Percentiles rank a stretch among this genome's conserved stretches.
phyloP scores from a whole-genome alignment of 2,888 invertebrate genomes.

The Resseliella maxima region DNA sequence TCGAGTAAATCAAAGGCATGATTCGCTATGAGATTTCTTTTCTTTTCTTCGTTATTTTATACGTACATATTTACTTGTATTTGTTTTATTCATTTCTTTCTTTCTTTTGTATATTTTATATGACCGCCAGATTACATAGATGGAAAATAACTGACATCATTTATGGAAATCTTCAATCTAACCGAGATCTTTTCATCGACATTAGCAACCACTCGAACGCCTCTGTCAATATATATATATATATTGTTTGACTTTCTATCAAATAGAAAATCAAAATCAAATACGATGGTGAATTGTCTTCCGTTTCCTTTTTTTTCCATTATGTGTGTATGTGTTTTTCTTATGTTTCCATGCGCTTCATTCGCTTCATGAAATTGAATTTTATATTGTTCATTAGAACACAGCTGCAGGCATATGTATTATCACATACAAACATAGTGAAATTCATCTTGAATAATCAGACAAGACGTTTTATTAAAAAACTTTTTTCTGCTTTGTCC shows the following conservation, averaged over 20 bases:
- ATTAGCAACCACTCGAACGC: not conserved
- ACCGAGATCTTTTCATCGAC: not conserved
- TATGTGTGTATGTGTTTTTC: not conserved
- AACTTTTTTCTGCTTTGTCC: not conserved
- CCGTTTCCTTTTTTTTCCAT: too few species aligned
- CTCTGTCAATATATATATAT: not conserved
- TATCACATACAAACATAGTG: not conserved
- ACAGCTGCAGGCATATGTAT: not conserved
- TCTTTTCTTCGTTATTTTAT: not conserved
- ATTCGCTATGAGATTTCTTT: not conserved
- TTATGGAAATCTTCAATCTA: not conserved
- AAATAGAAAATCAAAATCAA: not conserved
- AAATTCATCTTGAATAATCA: slow-evolving; percentile 9
- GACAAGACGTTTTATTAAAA: not conserved
- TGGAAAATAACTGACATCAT: not conserved
- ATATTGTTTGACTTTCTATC: not conserved
- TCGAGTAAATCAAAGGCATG: too few species aligned
- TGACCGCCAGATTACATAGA: not conserved
- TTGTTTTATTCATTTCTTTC: not conserved
- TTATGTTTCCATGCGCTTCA: not conserved
- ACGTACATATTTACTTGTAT: not conserved
- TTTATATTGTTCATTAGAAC: not conserved
- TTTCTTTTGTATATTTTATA: not conserved
- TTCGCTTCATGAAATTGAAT: not conserved
- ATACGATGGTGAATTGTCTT: too few species aligned